These are phyloP conservation scores for Acanthaster planci DNA, from an alignment of 35 echinoderm and acorn worm species.

Conservation along the genomic window DNA sequence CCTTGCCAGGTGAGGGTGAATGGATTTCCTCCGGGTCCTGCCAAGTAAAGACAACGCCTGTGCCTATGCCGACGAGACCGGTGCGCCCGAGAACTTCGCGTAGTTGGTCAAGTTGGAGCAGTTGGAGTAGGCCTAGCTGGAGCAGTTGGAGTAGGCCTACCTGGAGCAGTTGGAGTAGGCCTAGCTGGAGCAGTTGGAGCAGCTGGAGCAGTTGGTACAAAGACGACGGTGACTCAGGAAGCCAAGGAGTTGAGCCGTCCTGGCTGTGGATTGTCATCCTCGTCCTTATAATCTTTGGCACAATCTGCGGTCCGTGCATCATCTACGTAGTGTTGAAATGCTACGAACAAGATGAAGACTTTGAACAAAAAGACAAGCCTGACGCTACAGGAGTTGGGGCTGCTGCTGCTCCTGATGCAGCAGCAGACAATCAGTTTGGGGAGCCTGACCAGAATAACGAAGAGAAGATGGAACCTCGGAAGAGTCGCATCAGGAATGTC, in stretches of 20 bases:
- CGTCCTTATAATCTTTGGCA: neutral
- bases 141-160: slow-evolving; percentile 1
- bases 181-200: neutral
- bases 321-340: slow-evolving; percentile 7
- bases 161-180: slow-evolving; percentile 1
- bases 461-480: too few species aligned
- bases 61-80: too few species aligned
- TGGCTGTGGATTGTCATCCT: neutral
- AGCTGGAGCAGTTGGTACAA: neutral
- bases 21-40: neutral
- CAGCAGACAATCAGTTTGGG: neutral
- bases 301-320: neutral
- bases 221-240: too few species aligned
- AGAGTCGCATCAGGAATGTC: neutral
- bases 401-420: neutral
- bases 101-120: slow-evolving; percentile 1
- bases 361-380: neutral
- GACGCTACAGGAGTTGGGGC: neutral
- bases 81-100: neutral
- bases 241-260: neutral
- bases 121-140: neutral
- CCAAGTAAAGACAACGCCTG: neutral
- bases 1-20: neutral
- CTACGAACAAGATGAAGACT: neutral
- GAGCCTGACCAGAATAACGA: neutral